These are phyloP conservation scores for Fregetta grallaria DNA, from an alignment of 2,113 vertebrate genomes.

Conservation along the genomic window DNA sequence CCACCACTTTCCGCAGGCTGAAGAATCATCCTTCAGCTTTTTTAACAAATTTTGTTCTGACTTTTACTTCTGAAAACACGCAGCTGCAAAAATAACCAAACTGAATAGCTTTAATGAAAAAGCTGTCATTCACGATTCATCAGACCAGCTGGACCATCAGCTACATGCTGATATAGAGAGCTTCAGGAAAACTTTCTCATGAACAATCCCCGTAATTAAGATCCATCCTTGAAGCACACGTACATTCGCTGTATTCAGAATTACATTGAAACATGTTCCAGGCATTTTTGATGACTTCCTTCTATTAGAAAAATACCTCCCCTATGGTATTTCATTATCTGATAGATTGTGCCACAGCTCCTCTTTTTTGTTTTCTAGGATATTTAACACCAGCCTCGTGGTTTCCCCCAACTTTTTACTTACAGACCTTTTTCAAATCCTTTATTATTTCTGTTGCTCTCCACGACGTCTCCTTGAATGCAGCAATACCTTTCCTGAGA, in stretches of 20 bases:
- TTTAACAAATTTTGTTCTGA: background rate
- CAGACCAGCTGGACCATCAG: background rate
- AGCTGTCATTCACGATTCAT: background rate
- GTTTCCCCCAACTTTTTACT: background rate
- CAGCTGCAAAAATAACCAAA: background rate
- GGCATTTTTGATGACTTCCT: background rate
- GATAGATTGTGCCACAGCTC: background rate
- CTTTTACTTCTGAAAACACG: background rate
- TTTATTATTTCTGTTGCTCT: background rate
- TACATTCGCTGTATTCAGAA: background rate
- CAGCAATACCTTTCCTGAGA: background rate
- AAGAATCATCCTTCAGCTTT: background rate
- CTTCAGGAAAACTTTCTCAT: background rate
- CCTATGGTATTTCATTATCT: background rate
- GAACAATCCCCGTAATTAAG: background rate
- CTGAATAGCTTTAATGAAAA: background rate
- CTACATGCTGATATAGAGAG: background rate
- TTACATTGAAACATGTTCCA: background rate
- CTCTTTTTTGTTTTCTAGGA: background rate
- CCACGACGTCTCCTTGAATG: background rate
- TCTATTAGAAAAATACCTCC: background rate
- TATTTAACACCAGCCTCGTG: background rate
- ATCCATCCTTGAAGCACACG: background rate
- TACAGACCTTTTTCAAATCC: background rate
- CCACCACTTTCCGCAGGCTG: background rate